These are phyloP conservation scores for Montipora capitata DNA, from an alignment of 92 coral and sea anemone genomes.

Conservation along the genomic window DNA sequence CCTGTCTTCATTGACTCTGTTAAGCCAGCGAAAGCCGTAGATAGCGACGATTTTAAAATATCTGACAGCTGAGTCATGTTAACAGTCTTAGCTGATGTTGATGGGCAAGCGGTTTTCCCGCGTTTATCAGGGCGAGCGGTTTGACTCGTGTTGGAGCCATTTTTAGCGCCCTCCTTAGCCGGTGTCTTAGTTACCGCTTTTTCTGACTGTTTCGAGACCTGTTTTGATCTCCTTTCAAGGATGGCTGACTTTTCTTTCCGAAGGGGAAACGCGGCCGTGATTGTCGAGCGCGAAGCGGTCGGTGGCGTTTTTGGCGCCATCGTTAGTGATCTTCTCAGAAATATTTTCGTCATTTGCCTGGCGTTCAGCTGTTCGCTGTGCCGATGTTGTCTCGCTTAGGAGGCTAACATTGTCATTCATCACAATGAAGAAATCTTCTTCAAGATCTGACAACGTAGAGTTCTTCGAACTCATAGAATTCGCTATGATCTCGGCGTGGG, in stretches of 20 bases:
- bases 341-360: not conserved
- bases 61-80: slow-evolving; percentile 15
- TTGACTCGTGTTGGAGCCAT: too few relatives aligned
- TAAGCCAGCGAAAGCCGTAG: slow-evolving; percentile 1
- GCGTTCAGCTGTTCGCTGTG: not conserved
- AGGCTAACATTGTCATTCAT: not conserved
- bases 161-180: too few relatives aligned
- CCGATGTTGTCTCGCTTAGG: not conserved
- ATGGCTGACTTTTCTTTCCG: too few relatives aligned
- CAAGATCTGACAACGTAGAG: not conserved
- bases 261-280: too few relatives aligned
- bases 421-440: not conserved
- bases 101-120: slow-evolving; percentile 4
- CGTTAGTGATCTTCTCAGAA: not conserved
- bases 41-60: not conserved
- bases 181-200: too few relatives aligned
- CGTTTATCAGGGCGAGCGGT: not conserved
- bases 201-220: too few relatives aligned
- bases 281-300: too few relatives aligned
- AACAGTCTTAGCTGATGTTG: not conserved
- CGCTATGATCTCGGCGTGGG: not conserved
- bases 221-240: too few relatives aligned
- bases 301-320: not conserved
- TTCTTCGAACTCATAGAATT: not conserved
- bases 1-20: slow-evolving; percentile 17